Evolutionary conservation across 2,888 invertebrate genomes (phyloP).

Genomic region (Lithophane semibrunnea): DNA sequence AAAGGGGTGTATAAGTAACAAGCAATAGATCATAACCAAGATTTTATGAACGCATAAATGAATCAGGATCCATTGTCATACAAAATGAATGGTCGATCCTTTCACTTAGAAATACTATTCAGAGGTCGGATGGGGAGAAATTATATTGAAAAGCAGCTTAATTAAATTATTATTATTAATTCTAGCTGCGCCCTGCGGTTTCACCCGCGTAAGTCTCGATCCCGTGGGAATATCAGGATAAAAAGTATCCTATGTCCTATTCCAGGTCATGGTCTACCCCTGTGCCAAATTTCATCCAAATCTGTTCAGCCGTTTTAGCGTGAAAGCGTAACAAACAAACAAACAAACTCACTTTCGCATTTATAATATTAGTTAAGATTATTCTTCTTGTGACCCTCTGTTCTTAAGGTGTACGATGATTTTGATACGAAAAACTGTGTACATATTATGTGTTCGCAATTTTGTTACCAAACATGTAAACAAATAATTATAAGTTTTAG

Average conservation of each 20-base stretch:
- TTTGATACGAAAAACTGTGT: neutral
- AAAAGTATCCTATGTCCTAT: no score
- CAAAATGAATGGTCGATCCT: slow-evolving; percentile 63
- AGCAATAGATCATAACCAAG: slow-evolving; percentile 48
- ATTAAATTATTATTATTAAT: slow-evolving; percentile 41
- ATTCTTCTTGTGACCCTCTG: slow-evolving; percentile 21
- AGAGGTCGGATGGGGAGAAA: slow-evolving; percentile 13
- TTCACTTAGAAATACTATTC: slow-evolving; percentile 59
- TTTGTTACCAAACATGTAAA: neutral
- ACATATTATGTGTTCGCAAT: no score
- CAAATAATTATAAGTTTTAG: neutral
- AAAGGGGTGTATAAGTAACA: no score
- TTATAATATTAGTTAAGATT: no score
- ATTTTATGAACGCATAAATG: slow-evolving; percentile 59
- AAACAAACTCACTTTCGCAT: no score
- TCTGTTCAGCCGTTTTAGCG: no score
- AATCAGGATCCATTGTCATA: slow-evolving; percentile 64
- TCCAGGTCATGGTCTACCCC: no score
- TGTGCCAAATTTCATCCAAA: no score
- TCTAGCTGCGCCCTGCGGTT: no score
- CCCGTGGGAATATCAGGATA: no score
- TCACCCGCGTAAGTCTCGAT: no score
- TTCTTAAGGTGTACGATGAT: slow-evolving; percentile 6
- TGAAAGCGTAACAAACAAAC: no score
- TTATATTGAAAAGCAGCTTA: slow-evolving; percentile 42